Base-by-base conservation (phyloP, 2,113 vertebrate genomes). In the Bettongia penicillata region DNA sequence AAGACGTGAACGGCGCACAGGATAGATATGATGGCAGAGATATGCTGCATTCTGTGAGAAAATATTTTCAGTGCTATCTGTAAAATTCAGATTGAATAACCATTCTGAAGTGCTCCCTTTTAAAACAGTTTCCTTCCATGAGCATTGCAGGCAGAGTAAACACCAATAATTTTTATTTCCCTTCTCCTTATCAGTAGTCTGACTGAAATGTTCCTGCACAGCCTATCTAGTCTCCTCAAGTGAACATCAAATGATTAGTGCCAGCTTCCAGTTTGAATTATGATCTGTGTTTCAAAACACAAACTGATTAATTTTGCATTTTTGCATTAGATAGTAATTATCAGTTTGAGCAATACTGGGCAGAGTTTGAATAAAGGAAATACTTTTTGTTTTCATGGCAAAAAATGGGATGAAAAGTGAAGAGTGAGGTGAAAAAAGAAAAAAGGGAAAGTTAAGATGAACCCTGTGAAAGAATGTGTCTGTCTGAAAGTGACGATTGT, bases 101-200 rank as follows among this genome's bases (percentile, higher is more conserved):
- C 77, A 28, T 97, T 98, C 95, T 97, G 97, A 98, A 97, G 97
- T 95, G 96, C 92, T 98, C 94, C 91, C 93, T 98, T 98, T 97
- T 93, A 97, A 97, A 98, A 97, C 94, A 97, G 8, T 96, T 98
- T 92, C 51, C 97, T 98, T 98, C 95, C 93, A 93, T 68, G 96
- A 96, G 95, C 47, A 12, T 94, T 96, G 97, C 96, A 94, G 95
- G 91, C 97, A 91, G 89, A 96, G 94, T 98, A 97, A 98, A 98
- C 97, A 98, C 97, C 94, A 98, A 61, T 98, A 97, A 96, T 98
- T 98, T 93, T 97, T 98, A 98, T 96, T 98, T 97, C 89, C 96
- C 90, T 93, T 98, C 93, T 97, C 95, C 95, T 98, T 98, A 98
- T 98, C 96, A 3, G 91, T 96, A 92, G 93, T 94, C 98, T 91